Base-by-base conservation (phyloP, 2,113 vertebrate genomes). In the Dromaius novaehollandiae region DNA sequence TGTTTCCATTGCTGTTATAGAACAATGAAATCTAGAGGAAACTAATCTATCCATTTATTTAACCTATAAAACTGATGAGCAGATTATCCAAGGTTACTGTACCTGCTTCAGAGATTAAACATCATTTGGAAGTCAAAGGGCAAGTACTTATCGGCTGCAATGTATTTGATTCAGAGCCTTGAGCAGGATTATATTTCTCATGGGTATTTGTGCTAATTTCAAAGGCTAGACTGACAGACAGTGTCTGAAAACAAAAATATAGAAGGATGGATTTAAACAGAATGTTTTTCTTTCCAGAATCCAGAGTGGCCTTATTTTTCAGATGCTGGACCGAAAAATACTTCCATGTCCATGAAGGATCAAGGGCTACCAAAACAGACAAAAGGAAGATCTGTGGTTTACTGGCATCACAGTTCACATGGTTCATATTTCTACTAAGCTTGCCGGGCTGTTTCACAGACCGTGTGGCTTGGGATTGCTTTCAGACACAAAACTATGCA, bases 401-500 rank as follows among this genome's bases (percentile, higher is more conserved):
- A 93, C 83, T 93, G 85, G 88, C 93, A 96, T 96, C 94, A 42
- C 46, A 92, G 86, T 92, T 96, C 98, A 98, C 97, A 97, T 98
- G 98, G 97, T 98, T 98, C 76, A 16, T 95, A 98, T 98, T 98
- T 97, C 92, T 76, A 9, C 92, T 98, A 98, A 98, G 98, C 98
- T 96, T 74, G 32, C 90, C 93, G 77, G 84, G 80, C 97, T 93
- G 89, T 97, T 97, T 96, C 93, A 82, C 86, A 97, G 97, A 94
- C 95, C 77, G 50, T 86, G 92, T 83, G 83, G 96, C 96, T 96
- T 92, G 95, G 81, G 97, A 95, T 71, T 94, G 93, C 82, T 95
- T 95, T 96, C 97, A 98, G 96, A 98, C 97, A 95, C 73, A 95
- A 74, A 97, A 93, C 96, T 96, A 96, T 96, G 93, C 92, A 94